Conservation (phyloP, 2,888 invertebrate species). For the Eumerus sabulonum region DNA sequence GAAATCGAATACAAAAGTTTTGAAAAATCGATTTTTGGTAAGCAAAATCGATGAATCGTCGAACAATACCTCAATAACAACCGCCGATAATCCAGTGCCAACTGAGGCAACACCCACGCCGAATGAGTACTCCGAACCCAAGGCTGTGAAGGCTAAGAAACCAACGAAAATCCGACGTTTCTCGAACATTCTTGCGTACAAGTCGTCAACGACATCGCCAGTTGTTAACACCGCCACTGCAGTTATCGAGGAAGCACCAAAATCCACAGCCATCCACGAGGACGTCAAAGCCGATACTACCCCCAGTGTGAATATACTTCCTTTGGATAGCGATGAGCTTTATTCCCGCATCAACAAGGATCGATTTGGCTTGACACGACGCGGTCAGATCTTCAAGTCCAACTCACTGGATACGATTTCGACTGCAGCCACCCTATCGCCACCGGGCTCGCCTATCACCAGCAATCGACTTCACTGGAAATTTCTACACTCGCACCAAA, state of each 20-base stretch:
- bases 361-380: conserved; percentile 71
- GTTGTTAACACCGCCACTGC: conserved; percentile 14
- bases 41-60: conserved; percentile 77
- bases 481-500: conserved; percentile 73
- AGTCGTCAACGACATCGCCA: conserved; percentile 44
- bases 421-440: conserved; percentile 74
- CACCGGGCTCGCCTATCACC: conserved; percentile 74
- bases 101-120: conserved; percentile 12
- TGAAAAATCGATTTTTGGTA: conserved; percentile 76
- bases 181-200: conserved; percentile 78
- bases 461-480: conserved; percentile 71
- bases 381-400: conserved; percentile 75
- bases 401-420: conserved; percentile 78
- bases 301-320: conserved; percentile 73
- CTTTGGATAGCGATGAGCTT: conserved; percentile 77
- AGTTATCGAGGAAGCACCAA: conserved; percentile 22
- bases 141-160: conserved; percentile 70
- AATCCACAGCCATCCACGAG: conserved; percentile 25
- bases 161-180: conserved; percentile 77
- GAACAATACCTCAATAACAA: conserved; percentile 31
- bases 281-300: conserved; percentile 39
- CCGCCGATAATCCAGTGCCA: conserved; percentile 21
- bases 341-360: conserved; percentile 76
- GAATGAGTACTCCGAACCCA: conserved; percentile 61
- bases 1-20: conserved; percentile 38